These are phyloP conservation scores for Sclerodermus sp. DNA, from an alignment of 2,888 invertebrate genomes.

Conservation along the genomic window DNA sequence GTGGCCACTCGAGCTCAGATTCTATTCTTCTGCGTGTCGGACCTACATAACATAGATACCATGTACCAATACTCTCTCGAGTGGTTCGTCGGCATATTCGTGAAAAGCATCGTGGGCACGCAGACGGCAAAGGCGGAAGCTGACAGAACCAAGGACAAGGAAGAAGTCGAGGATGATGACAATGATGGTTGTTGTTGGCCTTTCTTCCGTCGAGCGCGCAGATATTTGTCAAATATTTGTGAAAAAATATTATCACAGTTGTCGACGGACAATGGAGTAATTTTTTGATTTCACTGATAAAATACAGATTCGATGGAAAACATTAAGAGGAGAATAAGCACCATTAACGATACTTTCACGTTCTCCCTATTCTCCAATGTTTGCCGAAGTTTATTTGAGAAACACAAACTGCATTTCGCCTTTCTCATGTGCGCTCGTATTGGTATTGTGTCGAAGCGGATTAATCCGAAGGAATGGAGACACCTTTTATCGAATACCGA, in stretches of 20 bases:
- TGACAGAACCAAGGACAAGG: too few species aligned
- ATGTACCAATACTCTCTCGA: slow-evolving; percentile 95
- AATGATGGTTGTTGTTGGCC: too few species aligned
- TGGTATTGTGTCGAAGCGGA: slow-evolving; percentile 64
- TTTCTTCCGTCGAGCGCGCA: too few species aligned
- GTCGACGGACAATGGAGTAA: too few species aligned
- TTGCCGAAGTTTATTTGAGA: slow-evolving; percentile 86
- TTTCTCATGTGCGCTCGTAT: slow-evolving; percentile 74
- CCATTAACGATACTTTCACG: slow-evolving; percentile 79
- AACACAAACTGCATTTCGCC: slow-evolving; percentile 84
- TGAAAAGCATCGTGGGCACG: slow-evolving; percentile 65
- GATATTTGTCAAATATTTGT: too few species aligned
- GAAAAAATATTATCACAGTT: too few species aligned
- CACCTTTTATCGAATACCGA: slow-evolving; percentile 74
- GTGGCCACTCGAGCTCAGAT: slow-evolving; percentile 86
- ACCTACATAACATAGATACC: slow-evolving; percentile 83
- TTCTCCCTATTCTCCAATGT: slow-evolving; percentile 83
- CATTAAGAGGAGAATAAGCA: slow-evolving; percentile 73
- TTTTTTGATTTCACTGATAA: slow-evolving; percentile 10
- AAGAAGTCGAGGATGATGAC: too few species aligned
- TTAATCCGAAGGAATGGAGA: slow-evolving; percentile 70
- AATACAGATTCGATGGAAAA: slow-evolving; percentile 63
- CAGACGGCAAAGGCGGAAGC: too few species aligned
- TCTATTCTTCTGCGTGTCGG: slow-evolving; percentile 84
- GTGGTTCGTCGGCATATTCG: slow-evolving; percentile 85